Evolutionary conservation across 2,888 invertebrate species (phyloP), one percentile per base, ranked within the genome.

Genomic region (Villa cingulata): DNA sequence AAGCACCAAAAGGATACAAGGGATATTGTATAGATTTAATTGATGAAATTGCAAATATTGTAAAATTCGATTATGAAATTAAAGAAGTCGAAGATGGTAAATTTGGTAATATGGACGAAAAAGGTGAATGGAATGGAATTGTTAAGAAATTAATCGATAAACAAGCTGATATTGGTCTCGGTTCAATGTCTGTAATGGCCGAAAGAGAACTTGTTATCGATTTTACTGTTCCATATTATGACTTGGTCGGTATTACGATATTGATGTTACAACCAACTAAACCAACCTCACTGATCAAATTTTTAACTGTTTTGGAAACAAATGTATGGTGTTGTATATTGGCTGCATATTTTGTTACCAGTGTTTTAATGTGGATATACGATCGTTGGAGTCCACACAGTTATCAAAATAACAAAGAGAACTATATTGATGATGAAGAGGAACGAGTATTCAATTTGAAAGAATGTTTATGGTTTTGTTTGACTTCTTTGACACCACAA

Each of bases 401-500:
- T 59, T 95, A 90, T 63, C 94, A 86, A 60, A 95, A 95, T 63
- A 94, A 94, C 64, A 75, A 87, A 9, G 89, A 91, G 50, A 90
- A 89, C 62, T 94, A 92, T 63, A 86, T 84, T 62, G 85, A 91
- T 48, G 91, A 92, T 56, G 89, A 90, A 56, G 94, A 94, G 61
- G 94, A 94, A 62, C 74, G 96, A 4, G 89, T 91, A 62, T 97
- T 97, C 62, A 90, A 86, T 40, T 70, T 97, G 34, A 95, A 94
- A 64, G 97, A 97, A 68, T 95, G 95, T 61, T 75, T 97, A 0
- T 97, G 96, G 96, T 97, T 97, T 66, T 96, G 96, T 62, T 94
- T 97, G 92, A 96, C 96, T 37, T 96, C 95, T 34, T 70, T 97
- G 17, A 97, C 96, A 0, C 97, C 97, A 0, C 80, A 86, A 68